A percentile compares a stretch with the other conserved stretches of the same genome.
These are phyloP conservation scores for Drosophila nigritarsus DNA, from an alignment of 2,888 invertebrate species.

Conservation along the genomic window DNA sequence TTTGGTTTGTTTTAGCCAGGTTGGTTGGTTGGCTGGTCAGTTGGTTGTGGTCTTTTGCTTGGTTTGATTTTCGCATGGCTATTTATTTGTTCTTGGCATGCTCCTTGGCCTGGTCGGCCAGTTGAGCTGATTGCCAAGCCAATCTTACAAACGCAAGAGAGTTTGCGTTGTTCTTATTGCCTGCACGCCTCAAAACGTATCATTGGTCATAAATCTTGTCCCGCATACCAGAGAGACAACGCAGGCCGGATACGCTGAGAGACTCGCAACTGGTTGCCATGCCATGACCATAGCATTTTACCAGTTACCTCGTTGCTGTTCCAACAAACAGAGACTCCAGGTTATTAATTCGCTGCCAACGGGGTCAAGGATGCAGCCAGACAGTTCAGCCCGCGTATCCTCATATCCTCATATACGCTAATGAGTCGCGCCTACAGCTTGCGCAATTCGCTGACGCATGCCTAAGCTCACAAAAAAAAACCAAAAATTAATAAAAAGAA, in stretches of 20 bases:
- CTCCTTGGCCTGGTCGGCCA: constrained; percentile 47
- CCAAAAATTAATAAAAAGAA: not conserved
- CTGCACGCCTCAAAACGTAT: constrained; percentile 82
- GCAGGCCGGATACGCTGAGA: constrained; percentile 52
- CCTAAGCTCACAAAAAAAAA: constrained; percentile 2
- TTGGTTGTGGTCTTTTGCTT: constrained; percentile 37
- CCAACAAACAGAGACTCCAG: constrained; percentile 28
- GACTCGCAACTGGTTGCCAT: constrained; percentile 69
- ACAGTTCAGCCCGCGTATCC: constrained; percentile 23
- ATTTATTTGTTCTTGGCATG: constrained; percentile 67
- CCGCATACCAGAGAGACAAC: constrained; percentile 68
- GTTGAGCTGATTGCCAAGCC: constrained; percentile 40
- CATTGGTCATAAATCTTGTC: constrained; percentile 80
- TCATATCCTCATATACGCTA: constrained; percentile 42
- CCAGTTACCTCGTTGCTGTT: constrained; percentile 46
- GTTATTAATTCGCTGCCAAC: constrained; percentile 62
- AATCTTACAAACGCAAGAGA: constrained; percentile 18
- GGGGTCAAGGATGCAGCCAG: constrained; percentile 76
- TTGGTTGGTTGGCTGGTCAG: constrained; percentile 29
- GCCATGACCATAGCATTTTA: constrained; percentile 69
- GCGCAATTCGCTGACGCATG: constrained; percentile 59
- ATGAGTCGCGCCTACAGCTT: constrained; percentile 59
- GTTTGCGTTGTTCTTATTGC: constrained; percentile 78
- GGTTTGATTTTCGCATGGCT: constrained; percentile 55
- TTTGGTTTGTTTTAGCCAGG: constrained; percentile 32